phyloP scores from a whole-genome alignment of 2,797 vertebrate species.

The Syngnathus rostellatus region DNA sequence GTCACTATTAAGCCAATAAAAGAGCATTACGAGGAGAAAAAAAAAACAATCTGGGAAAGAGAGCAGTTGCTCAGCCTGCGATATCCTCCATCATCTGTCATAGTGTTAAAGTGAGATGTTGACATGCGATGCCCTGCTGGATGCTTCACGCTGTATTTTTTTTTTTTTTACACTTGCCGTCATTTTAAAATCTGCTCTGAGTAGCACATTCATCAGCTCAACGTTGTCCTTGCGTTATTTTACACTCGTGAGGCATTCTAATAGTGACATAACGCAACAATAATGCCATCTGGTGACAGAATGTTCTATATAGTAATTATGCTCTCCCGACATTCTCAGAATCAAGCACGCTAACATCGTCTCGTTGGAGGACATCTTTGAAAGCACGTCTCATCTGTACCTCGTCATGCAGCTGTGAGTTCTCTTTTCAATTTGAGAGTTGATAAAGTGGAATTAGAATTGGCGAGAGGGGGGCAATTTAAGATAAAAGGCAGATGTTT shows the following conservation, averaged over 20 bases:
- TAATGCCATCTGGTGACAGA: slow-evolving; percentile 50
- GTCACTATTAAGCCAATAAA: slow-evolving; percentile 17
- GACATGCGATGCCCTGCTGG: slow-evolving; percentile 26
- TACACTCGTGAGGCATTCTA: not conserved
- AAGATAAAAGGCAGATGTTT: not conserved
- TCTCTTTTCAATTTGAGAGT: not conserved
- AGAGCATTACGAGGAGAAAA: not conserved
- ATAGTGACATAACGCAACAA: slow-evolving; percentile 20
- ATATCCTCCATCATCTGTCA: slow-evolving; percentile 27
- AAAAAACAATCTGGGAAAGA: slow-evolving; percentile 5
- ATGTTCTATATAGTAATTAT: slow-evolving; percentile 3
- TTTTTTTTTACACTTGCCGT: not conserved
- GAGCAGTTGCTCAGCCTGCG: slow-evolving; percentile 8
- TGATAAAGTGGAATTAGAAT: not conserved
- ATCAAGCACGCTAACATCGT: slow-evolving; percentile 96
- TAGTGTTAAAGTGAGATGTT: slow-evolving; percentile 22
- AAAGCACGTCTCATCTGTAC: slow-evolving; percentile 90
- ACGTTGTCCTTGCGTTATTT: not conserved
- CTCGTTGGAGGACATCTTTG: slow-evolving; percentile 94
- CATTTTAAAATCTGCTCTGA: not conserved
- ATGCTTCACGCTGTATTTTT: slow-evolving; percentile 5
- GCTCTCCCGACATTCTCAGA: slow-evolving; percentile 53
- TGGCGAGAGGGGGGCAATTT: not conserved
- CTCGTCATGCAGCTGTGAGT: slow-evolving; percentile 99
- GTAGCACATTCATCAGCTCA: not conserved